phyloP scores from a whole-genome alignment of 2,888 invertebrate genomes.

The Ophion obscuratus region DNA sequence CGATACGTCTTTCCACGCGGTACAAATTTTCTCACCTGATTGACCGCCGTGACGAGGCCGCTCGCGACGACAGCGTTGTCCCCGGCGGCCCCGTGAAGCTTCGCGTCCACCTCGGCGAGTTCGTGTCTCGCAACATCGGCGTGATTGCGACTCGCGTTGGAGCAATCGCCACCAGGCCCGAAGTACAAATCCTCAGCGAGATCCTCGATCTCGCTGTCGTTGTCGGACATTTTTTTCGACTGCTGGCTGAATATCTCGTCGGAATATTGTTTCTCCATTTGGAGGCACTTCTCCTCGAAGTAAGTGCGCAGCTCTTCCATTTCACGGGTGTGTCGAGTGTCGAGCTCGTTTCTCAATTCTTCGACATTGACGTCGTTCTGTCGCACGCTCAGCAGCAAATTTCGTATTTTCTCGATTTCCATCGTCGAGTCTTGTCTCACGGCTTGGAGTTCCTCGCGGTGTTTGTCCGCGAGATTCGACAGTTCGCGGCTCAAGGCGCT shows the following conservation, averaged over 20 bases:
- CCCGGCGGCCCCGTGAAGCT: slow-evolving; percentile 40
- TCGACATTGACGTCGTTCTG: slow-evolving; percentile 86
- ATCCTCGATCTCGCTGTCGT: slow-evolving; percentile 83
- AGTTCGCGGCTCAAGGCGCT: slow-evolving; percentile 71
- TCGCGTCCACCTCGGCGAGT: slow-evolving; percentile 42
- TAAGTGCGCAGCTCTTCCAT: slow-evolving; percentile 92
- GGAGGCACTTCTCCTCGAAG: slow-evolving; percentile 92
- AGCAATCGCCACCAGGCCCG: slow-evolving; percentile 75
- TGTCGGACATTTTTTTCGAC: slow-evolving; percentile 86
- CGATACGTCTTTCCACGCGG: too few species aligned
- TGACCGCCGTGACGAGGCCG: slow-evolving; percentile 61
- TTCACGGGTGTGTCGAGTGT: slow-evolving; percentile 89
- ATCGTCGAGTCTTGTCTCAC: slow-evolving; percentile 71
- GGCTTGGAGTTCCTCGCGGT: slow-evolving; percentile 72
- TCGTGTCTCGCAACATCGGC: slow-evolving; percentile 60
- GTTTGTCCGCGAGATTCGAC: slow-evolving; percentile 69
- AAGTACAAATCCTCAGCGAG: slow-evolving; percentile 83
- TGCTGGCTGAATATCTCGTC: slow-evolving; percentile 89
- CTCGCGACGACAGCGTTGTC: slow-evolving; percentile 41
- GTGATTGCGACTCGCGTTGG: slow-evolving; percentile 69
- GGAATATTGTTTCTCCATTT: slow-evolving; percentile 92
- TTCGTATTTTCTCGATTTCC: slow-evolving; percentile 85
- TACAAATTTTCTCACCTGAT: slow-evolving; percentile 74
- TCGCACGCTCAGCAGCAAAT: slow-evolving; percentile 86
- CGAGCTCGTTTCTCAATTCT: slow-evolving; percentile 86